Percentiles rank a stretch among this genome's conserved stretches.
phyloP scores from a whole-genome alignment of 1,140 invertebrate genomes.

The Delia radicum region DNA sequence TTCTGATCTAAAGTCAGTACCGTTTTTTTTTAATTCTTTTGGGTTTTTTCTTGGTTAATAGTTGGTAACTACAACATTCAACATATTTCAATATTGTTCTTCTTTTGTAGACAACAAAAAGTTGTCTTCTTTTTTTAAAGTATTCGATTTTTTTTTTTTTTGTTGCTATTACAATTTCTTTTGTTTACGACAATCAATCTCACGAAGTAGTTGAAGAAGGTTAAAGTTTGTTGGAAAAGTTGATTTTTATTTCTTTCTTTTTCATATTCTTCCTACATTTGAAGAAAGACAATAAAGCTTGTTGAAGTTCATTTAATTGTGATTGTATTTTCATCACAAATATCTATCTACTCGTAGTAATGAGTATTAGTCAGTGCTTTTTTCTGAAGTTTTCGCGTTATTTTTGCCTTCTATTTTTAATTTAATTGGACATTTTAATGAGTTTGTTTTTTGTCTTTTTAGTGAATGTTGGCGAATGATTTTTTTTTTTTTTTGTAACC shows the following conservation, averaged over 20 bases:
- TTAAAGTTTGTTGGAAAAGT: conserved; percentile 13
- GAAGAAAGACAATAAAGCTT: too few species aligned
- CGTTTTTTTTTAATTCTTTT: not conserved
- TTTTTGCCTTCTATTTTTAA: not conserved
- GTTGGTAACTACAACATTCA: conserved; percentile 1
- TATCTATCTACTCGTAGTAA: not conserved
- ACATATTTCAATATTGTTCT: not conserved
- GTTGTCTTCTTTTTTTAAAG: not conserved
- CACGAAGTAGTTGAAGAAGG: not conserved
- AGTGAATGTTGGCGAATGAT: not conserved
- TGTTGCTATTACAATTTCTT: not conserved
- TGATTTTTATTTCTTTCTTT: not conserved
- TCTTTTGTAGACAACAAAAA: not conserved
- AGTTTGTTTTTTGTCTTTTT: not conserved
- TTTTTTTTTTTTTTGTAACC: too few species aligned
- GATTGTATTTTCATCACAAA: too few species aligned
- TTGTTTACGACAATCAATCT: conserved; percentile 7
- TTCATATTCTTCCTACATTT: not conserved
- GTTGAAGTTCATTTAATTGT: too few species aligned
- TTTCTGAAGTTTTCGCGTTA: not conserved
- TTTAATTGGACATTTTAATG: conserved; percentile 5
- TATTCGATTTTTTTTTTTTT: not conserved
- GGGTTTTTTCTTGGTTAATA: not conserved
- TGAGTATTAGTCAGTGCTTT: not conserved
- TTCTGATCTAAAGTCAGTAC: not conserved